Evolutionary conservation across 2,888 invertebrate genomes (phyloP), one percentile per base, ranked within the genome.

Genomic region (Trissonchulus sp.): DNA sequence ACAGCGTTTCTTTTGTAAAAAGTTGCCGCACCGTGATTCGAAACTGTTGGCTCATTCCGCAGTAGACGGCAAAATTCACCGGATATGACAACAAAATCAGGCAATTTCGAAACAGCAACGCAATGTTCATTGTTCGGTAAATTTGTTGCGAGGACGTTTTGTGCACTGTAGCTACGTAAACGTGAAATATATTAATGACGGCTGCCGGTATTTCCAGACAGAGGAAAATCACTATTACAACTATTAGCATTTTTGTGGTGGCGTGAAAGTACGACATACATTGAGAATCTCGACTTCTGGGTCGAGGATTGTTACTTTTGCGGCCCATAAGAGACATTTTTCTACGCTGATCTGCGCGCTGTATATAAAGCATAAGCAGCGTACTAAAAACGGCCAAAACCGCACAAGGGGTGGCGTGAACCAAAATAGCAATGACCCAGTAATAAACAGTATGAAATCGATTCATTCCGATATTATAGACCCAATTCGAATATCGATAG

Each of bases 11-110:
- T 8, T 23, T 48, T 23, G 48, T 48, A 38, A 84, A 83, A 68
- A 85, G 79, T 31, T 82, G 76, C 75, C 82, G 84, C 78, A 85
- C 85, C 0, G 85, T 85, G 72, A 85, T 83, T 30, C 94, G 88
- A 85, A 95, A 95, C 83, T 94, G 93, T 38, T 93, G 88, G 48
- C 93, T 93, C 94, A 95, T 95, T 3, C 93, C 93, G 84, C 94
- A 95, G 83, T 96, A 96, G 79, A 95, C 94, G 77, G 94, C 94
- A 83, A 96, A 94, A 85, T 95, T 94, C 76, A 88, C 80, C 18
- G 94, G 94, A 86, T 94, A 94, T 68, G 93, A 93, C 62, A 93
- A 89, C 76, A 94, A 91, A 77, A 96, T 92, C 84, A 93, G 91
- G 86, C 95, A 93, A 87, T 95, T 95, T 18, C 93, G 82, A 93